These are phyloP conservation scores for Seriola aureovittata DNA, from an alignment of 2,113 vertebrate species.

Conservation along the genomic window DNA sequence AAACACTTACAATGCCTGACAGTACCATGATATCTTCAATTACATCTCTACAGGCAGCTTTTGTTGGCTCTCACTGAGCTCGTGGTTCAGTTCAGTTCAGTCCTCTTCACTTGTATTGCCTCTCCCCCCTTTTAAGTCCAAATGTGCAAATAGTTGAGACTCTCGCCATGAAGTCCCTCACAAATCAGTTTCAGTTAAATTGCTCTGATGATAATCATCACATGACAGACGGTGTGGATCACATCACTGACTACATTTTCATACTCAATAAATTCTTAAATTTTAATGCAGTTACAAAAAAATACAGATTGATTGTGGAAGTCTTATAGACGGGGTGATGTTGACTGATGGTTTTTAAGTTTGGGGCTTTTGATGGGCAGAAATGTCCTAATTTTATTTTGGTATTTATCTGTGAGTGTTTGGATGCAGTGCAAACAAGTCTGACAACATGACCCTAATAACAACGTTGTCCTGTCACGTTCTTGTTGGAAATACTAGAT, in stretches of 20 bases:
- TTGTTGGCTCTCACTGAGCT: neutral
- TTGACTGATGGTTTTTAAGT: neutral
- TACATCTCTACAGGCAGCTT: neutral
- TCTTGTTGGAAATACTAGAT: neutral
- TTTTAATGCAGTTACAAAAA: constrained; percentile 25
- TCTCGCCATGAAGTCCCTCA: constrained; percentile 1
- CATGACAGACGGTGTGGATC: constrained; percentile 48
- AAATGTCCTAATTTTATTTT: constrained; percentile 20
- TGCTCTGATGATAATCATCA: constrained; percentile 49
- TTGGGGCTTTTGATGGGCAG: neutral
- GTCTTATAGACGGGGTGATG: neutral
- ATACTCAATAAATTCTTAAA: neutral
- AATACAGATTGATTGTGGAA: neutral
- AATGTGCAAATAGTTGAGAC: neutral
- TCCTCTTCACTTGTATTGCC: neutral
- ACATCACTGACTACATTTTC: constrained; percentile 34
- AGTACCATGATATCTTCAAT: neutral
- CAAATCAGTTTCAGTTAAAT: constrained; percentile 38
- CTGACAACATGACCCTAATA: neutral
- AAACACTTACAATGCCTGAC: too few relatives aligned
- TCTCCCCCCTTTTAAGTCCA: neutral
- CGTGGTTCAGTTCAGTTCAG: neutral
- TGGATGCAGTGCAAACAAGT: neutral
- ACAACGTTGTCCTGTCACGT: neutral
- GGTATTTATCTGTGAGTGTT: neutral